Conservation (phyloP, 92 coral and sea anemone genomes). For the Anthopleura xanthogrammica region DNA sequence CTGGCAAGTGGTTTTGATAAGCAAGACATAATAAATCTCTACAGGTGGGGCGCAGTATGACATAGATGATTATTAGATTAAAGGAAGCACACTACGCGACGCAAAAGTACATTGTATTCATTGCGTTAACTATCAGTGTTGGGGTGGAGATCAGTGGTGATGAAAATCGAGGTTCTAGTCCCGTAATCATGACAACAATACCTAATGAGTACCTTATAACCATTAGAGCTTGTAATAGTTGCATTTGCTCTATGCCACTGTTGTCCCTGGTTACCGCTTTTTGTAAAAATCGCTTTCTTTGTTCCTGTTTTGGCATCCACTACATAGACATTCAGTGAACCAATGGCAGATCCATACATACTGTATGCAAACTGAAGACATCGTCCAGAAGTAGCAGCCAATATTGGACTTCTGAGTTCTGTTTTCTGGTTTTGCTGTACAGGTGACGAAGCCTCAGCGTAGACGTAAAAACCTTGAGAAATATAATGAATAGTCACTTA, state of each 20-base stretch:
- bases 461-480: slow-evolving; percentile 20
- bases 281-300: slow-evolving; percentile 55
- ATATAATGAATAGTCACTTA: no score
- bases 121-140: no score
- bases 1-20: neutral
- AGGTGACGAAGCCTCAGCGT: slow-evolving; percentile 49
- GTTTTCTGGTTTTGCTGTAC: slow-evolving; percentile 32
- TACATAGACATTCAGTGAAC: slow-evolving; percentile 61
- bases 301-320: slow-evolving; percentile 36
- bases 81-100: no score
- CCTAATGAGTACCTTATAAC: slow-evolving; percentile 31
- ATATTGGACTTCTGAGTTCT: slow-evolving; percentile 24
- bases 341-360: slow-evolving; percentile 71
- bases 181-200: no score
- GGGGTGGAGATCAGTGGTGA: no score
- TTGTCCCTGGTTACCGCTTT: slow-evolving; percentile 68
- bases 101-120: no score
- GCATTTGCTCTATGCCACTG: slow-evolving; percentile 63
- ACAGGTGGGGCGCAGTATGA: no score
- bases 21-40: no score
- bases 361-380: slow-evolving; percentile 74
- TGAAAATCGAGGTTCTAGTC: no score
- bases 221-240: slow-evolving; percentile 15
- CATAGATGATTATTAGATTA: no score
- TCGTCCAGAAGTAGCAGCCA: slow-evolving; percentile 43